Conservation (phyloP, 2,888 invertebrate genomes). For the Lamellibrachia satsuma region DNA sequence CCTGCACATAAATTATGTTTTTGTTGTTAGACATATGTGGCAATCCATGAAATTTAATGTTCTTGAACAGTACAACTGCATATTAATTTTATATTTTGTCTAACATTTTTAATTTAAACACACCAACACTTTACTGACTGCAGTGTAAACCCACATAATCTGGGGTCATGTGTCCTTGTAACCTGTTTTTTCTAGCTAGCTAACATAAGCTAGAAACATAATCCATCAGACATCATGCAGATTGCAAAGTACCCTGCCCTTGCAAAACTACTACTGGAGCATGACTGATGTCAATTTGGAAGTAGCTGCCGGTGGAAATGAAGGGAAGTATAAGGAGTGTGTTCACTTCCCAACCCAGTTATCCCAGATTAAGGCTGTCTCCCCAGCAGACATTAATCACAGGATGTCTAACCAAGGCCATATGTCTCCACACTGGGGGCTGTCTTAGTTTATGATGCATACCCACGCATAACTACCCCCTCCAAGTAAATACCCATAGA, state of each 20-base stretch:
- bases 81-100: neutral
- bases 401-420: slow-evolving; percentile 3
- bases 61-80: neutral
- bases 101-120: no score
- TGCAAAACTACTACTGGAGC: neutral
- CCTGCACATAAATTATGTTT: neutral
- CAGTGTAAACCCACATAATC: no score
- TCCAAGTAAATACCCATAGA: neutral
- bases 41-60: neutral
- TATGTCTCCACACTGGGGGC: neutral
- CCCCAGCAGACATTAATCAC: neutral
- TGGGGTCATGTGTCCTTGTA: no score
- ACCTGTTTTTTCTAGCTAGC: no score
- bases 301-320: neutral
- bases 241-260: neutral
- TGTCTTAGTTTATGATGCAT: neutral
- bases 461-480: neutral
- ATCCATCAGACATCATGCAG: neutral
- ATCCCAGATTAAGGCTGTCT: neutral
- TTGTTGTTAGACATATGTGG: no score
- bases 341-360: neutral
- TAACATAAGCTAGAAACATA: neutral
- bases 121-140: no score
- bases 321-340: neutral
- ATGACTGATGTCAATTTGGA: neutral